Evolutionary conservation across 2,888 invertebrate genomes (phyloP).

Genomic region (Patella caerulea): DNA sequence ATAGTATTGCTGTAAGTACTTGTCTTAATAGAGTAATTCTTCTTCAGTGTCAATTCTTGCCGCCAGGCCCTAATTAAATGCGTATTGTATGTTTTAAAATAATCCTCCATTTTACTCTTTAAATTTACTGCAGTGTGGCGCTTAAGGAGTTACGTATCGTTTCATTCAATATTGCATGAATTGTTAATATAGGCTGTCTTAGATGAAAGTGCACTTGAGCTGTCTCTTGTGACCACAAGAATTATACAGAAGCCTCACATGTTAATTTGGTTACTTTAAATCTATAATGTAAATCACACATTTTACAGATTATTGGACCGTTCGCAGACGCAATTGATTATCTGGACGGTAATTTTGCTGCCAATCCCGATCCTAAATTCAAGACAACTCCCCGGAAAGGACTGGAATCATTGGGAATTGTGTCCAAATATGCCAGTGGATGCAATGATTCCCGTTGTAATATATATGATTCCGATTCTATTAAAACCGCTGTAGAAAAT

Average conservation of each 20-base stretch:
- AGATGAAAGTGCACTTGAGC: too few relatives aligned
- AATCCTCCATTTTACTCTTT: slow-evolving; percentile 32
- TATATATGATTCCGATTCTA: slow-evolving; percentile 42
- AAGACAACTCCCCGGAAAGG: slow-evolving; percentile 57
- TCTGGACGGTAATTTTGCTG: slow-evolving; percentile 62
- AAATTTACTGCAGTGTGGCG: too few relatives aligned
- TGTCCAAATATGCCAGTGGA: slow-evolving; percentile 44
- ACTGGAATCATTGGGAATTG: slow-evolving; percentile 44
- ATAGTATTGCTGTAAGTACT: background rate
- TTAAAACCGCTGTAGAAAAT: slow-evolving; percentile 47
- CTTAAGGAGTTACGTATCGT: too few relatives aligned
- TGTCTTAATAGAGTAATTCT: background rate
- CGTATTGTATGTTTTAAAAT: too few relatives aligned
- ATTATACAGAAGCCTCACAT: too few relatives aligned
- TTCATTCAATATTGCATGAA: too few relatives aligned
- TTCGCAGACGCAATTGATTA: slow-evolving; percentile 60
- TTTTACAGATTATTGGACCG: slow-evolving; percentile 65
- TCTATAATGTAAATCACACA: too few relatives aligned
- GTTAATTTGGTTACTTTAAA: too few relatives aligned
- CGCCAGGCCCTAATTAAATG: too few relatives aligned
- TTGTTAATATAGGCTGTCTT: too few relatives aligned
- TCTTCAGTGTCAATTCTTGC: too few relatives aligned
- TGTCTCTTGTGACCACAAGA: too few relatives aligned
- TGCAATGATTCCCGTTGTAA: slow-evolving; percentile 56
- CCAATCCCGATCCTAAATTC: slow-evolving; percentile 48